Percentiles rank a stretch among this genome's conserved stretches.
Evolutionary conservation across 2,888 invertebrate genomes (phyloP).

Genomic region (Formica aserva): DNA sequence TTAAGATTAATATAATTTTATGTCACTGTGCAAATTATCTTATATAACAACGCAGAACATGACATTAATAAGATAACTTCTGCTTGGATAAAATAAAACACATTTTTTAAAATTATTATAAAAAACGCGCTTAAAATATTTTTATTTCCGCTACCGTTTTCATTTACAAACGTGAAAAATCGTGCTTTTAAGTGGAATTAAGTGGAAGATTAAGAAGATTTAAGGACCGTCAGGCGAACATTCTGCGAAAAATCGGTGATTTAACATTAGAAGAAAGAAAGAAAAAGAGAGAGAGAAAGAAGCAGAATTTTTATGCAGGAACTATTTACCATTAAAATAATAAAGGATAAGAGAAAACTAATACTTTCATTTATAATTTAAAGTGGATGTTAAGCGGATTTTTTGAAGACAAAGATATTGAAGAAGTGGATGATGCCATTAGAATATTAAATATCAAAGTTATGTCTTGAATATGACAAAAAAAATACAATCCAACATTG

Average conservation of each 20-base stretch:
- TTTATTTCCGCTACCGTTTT: not conserved
- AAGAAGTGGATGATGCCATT: not conserved
- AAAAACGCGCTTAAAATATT: not conserved
- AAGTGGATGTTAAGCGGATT: not conserved
- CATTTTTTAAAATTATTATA: not conserved
- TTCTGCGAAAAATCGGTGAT: not conserved
- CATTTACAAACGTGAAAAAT: conserved; percentile 22
- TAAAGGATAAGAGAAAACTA: not conserved
- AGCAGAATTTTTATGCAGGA: not conserved
- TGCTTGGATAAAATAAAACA: not conserved
- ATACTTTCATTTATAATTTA: not conserved
- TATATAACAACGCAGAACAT: not conserved
- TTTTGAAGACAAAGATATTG: conserved; percentile 5
- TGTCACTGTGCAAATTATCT: not conserved
- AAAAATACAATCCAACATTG: not conserved
- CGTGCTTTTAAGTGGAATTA: conserved; percentile 27
- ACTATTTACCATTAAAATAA: not conserved
- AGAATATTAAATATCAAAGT: not conserved
- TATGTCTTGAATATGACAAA: not conserved
- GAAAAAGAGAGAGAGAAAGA: not conserved
- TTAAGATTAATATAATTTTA: not conserved
- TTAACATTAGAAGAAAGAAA: not conserved
- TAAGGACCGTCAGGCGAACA: not conserved
- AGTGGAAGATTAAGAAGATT: conserved; percentile 30
- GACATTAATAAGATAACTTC: not conserved